Percentiles rank a stretch among this genome's conserved stretches.
These are phyloP conservation scores for Hirtodrosophila trivittata DNA, from an alignment of 2,888 invertebrate species.

Conservation along the genomic window DNA sequence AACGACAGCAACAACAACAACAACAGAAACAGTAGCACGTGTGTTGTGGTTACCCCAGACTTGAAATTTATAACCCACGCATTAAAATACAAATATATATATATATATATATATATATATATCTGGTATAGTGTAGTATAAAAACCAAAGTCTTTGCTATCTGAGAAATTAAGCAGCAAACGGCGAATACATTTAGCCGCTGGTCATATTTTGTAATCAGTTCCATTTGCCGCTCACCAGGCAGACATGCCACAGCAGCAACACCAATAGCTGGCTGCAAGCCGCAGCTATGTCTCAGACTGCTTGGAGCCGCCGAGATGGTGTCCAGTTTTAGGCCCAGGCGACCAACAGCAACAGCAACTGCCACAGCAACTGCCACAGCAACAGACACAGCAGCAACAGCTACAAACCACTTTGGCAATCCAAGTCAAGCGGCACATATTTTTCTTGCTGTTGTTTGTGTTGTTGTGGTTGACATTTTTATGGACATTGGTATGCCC, in stretches of 20 bases:
- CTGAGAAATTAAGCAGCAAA: conserved; percentile 74
- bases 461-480: conserved; percentile 77
- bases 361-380: conserved; percentile 12
- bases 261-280: conserved; percentile 8
- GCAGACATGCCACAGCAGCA: conserved; percentile 44
- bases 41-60: conserved; percentile 40
- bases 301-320: conserved; percentile 65
- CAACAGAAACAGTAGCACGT: conserved; percentile 67
- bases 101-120: conserved; percentile 2
- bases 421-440: conserved; percentile 71
- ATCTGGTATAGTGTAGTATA: neutral
- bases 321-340: conserved; percentile 71
- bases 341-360: conserved; percentile 31
- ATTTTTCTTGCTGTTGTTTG: conserved; percentile 44
- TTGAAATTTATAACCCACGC: conserved; percentile 69
- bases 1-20: conserved; percentile 28
- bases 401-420: conserved; percentile 67
- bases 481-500: conserved; percentile 81
- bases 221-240: conserved; percentile 76
- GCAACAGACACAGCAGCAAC: conserved; percentile 22
- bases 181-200: conserved; percentile 77
- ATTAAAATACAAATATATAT: conserved; percentile 31
- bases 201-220: conserved; percentile 77
- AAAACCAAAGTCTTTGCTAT: conserved; percentile 46
- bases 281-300: conserved; percentile 63